Conservation (phyloP, 2,888 invertebrate genomes). For the Calliopum simillimum region DNA sequence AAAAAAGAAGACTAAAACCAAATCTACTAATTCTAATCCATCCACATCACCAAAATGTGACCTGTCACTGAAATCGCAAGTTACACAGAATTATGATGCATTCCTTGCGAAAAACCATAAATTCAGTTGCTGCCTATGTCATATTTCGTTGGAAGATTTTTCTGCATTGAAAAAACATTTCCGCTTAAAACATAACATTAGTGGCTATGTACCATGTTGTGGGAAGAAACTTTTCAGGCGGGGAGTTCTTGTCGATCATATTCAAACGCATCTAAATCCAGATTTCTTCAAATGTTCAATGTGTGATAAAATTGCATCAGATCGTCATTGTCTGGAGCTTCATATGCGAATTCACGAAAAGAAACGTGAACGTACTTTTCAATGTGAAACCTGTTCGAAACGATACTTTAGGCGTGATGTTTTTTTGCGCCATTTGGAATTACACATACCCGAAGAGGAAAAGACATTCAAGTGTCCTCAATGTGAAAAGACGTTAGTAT, state of each 20-base stretch:
- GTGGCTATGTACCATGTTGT: conserved; percentile 63
- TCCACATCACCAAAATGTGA: conserved; percentile 39
- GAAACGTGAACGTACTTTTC: conserved; percentile 44
- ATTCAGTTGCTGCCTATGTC: conserved; percentile 61
- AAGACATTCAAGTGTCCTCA: conserved; percentile 48
- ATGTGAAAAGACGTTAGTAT: conserved; percentile 50
- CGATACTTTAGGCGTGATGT: conserved; percentile 49
- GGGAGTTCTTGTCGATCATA: conserved; percentile 61
- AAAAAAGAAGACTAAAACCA: too few species aligned
- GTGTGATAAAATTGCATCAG: conserved; percentile 50
- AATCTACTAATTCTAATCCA: neutral
- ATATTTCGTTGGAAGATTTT: conserved; percentile 48
- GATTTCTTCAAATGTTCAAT: conserved; percentile 59
- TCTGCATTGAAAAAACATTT: conserved; percentile 43
- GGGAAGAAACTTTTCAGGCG: conserved; percentile 61
- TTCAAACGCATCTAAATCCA: conserved; percentile 62
- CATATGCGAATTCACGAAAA: conserved; percentile 45
- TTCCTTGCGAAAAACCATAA: conserved; percentile 57
- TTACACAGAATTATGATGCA: conserved; percentile 13
- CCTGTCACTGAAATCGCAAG: conserved; percentile 2
- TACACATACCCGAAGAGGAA: conserved; percentile 49
- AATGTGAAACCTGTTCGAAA: conserved; percentile 51
- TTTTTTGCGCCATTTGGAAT: conserved; percentile 48
- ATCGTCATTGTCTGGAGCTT: conserved; percentile 43
- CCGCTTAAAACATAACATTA: conserved; percentile 47